These are phyloP conservation scores for Salminus brasiliensis DNA, from an alignment of 2,113 vertebrate species.

Conservation along the genomic window DNA sequence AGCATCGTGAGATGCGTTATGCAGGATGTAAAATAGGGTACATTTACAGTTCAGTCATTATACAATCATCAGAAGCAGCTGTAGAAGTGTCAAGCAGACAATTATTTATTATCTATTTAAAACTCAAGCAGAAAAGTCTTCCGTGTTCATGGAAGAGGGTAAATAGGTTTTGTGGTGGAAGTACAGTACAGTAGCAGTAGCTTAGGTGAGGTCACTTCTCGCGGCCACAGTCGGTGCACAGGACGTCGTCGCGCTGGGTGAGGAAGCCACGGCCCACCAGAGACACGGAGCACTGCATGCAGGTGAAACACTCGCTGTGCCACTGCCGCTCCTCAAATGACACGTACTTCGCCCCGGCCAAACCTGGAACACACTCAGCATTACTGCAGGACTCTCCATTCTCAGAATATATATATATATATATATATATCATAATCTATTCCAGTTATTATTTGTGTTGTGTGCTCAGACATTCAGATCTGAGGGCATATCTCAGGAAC, in stretches of 20 bases:
- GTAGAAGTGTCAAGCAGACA: no score
- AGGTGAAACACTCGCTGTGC: conserved; percentile 97
- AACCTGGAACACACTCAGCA: conserved; percentile 74
- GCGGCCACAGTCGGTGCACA: conserved; percentile 86
- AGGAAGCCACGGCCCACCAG: conserved; percentile 94
- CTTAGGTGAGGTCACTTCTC: conserved; percentile 66
- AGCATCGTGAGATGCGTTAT: no score
- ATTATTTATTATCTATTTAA: neutral
- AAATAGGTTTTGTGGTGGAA: no score
- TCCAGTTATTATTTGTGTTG: no score
- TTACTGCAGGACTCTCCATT: neutral
- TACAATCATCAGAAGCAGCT: neutral
- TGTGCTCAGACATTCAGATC: no score
- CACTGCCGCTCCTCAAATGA: conserved; percentile 97
- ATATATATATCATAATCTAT: no score
- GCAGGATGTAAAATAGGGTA: no score
- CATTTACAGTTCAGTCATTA: neutral
- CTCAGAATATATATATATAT: no score
- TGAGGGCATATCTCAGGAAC: no score
- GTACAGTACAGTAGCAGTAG: neutral
- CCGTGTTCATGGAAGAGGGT: no score
- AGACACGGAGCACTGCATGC: conserved; percentile 90
- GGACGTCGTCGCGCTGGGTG: conserved; percentile 79
- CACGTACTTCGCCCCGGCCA: conserved; percentile 95
- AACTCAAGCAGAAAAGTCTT: no score